phyloP scores from a whole-genome alignment of 2,113 vertebrate species.

The Craseonycteris thonglongyai region DNA sequence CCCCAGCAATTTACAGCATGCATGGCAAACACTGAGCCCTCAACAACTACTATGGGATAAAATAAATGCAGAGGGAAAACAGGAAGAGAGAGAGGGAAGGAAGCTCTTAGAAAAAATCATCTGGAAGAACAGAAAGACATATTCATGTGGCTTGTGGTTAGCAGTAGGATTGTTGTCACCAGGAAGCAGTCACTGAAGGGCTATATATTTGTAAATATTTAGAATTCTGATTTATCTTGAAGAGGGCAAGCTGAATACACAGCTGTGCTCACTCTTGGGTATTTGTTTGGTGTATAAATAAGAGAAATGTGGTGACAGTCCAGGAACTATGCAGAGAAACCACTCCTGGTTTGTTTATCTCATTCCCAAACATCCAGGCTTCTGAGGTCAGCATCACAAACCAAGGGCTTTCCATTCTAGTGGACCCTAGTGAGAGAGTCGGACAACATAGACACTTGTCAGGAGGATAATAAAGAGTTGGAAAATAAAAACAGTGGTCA shows the following conservation, averaged over 20 bases:
- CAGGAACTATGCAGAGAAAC: neutral
- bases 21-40: neutral
- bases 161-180: neutral
- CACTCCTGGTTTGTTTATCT: neutral
- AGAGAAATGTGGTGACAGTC: neutral
- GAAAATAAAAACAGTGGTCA: neutral
- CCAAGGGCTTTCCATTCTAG: neutral
- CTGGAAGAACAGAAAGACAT: neutral
- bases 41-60: neutral
- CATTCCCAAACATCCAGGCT: neutral
- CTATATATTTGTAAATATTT: slow-evolving; percentile 5
- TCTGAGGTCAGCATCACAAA: neutral
- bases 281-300: slow-evolving; percentile 32
- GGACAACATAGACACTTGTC: neutral
- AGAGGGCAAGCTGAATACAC: neutral
- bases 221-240: slow-evolving; percentile 32
- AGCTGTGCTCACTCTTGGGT: neutral
- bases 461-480: neutral
- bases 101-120: neutral
- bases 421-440: neutral
- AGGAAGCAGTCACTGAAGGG: neutral
- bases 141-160: neutral
- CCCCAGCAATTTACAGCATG: neutral
- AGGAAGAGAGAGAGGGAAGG: neutral
- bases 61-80: neutral